Conservation (phyloP, 1,140 invertebrate genomes). For the Augochlora pura region DNA sequence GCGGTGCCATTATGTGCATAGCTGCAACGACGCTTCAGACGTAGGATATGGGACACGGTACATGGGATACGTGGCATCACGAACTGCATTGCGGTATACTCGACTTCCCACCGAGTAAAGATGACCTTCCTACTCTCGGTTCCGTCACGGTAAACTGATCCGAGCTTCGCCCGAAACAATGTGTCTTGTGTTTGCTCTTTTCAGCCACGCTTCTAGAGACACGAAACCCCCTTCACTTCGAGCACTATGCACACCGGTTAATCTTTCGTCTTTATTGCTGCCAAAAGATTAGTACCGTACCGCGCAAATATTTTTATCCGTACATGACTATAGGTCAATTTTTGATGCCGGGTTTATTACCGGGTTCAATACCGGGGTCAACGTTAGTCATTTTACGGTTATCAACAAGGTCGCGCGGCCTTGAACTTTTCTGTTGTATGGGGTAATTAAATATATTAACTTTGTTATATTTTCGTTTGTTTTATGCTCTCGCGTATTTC, state of each 20-base stretch:
- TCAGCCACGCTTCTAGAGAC: neutral
- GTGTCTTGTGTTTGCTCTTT: slow-evolving; percentile 18
- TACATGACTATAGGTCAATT: too few relatives aligned
- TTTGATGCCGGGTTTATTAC: too few relatives aligned
- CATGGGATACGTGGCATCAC: slow-evolving; percentile 59
- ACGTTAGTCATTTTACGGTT: too few relatives aligned
- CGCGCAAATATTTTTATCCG: too few relatives aligned
- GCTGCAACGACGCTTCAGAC: slow-evolving; percentile 54
- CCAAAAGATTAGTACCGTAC: neutral
- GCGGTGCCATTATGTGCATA: slow-evolving; percentile 57
- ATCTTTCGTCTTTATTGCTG: neutral
- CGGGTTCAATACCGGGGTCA: too few relatives aligned
- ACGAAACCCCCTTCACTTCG: neutral
- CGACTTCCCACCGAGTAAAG: slow-evolving; percentile 66
- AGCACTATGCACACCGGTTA: neutral
- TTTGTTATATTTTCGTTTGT: too few relatives aligned
- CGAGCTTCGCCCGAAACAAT: neutral
- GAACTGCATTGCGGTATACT: slow-evolving; percentile 72
- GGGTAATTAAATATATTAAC: too few relatives aligned
- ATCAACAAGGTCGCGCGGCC: too few relatives aligned
- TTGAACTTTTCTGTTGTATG: too few relatives aligned
- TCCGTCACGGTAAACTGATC: slow-evolving; percentile 36
- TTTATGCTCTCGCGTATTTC: too few relatives aligned
- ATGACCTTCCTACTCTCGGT: slow-evolving; percentile 62
- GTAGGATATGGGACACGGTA: slow-evolving; percentile 61